These are phyloP conservation scores for Lophotriccus pileatus DNA, from an alignment of 2,797 vertebrate genomes.

Conservation along the genomic window DNA sequence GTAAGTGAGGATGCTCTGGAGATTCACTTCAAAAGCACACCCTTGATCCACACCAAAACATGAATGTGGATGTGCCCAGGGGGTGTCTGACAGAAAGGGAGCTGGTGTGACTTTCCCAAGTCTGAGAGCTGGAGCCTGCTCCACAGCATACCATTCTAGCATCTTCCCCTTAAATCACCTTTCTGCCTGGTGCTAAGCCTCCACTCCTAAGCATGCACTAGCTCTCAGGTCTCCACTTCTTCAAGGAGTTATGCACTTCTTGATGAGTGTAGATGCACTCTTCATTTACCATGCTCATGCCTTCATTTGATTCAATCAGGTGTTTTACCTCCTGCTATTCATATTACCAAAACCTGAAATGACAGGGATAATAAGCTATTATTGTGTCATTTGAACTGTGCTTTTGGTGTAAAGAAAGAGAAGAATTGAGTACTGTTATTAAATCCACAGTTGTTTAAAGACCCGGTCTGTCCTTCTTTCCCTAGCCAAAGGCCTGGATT, in stretches of 20 bases:
- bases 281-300: fast-evolving
- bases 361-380: neutral
- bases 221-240: neutral
- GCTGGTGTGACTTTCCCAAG: neutral
- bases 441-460: neutral
- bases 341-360: neutral
- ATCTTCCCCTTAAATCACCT: neutral
- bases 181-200: neutral
- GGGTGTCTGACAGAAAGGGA: neutral
- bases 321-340: neutral
- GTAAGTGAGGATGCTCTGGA: neutral
- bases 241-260: neutral
- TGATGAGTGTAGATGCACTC: neutral
- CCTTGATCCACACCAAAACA: neutral
- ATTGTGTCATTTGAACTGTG: neutral
- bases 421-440: neutral
- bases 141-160: neutral
- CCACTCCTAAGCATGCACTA: neutral
- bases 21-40: neutral
- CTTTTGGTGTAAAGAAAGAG: neutral
- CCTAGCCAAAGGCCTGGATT: neutral
- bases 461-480: neutral
- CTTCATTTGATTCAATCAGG: neutral
- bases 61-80: neutral
- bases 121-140: neutral